These are phyloP conservation scores for Nomada hirtipes DNA, from an alignment of 2,888 invertebrate species.

Conservation along the genomic window DNA sequence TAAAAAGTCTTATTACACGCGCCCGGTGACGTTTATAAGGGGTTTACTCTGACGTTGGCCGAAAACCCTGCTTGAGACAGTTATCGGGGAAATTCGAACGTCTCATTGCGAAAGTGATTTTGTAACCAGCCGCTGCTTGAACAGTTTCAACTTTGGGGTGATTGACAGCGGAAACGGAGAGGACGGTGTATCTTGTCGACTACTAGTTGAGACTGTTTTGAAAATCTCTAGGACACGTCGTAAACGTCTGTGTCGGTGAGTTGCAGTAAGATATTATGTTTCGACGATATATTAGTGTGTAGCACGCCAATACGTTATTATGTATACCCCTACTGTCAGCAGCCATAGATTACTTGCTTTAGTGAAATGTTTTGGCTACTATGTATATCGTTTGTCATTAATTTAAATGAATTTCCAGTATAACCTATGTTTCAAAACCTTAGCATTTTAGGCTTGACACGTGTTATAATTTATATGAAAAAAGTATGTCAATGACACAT, in stretches of 20 bases:
- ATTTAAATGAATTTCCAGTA: neutral
- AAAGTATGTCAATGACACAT: too few species aligned
- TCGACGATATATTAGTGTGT: too few species aligned
- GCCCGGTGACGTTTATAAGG: conserved; percentile 42
- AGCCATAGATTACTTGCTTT: neutral
- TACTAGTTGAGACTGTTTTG: conserved; percentile 7
- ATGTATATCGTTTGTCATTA: neutral
- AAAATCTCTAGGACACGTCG: neutral
- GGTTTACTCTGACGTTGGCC: conserved; percentile 8
- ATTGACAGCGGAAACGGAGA: conserved; percentile 26
- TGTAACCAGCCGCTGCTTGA: conserved; percentile 8
- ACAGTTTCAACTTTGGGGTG: conserved; percentile 9
- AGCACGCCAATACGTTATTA: too few species aligned
- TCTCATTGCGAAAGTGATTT: conserved; percentile 25
- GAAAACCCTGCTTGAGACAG: conserved; percentile 6
- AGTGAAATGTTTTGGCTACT: neutral
- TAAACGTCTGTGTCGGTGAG: conserved; percentile 30
- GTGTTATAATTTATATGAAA: neutral
- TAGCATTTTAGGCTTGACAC: neutral
- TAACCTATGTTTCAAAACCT: neutral
- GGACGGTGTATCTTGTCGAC: neutral
- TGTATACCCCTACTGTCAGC: neutral
- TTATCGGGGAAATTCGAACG: neutral
- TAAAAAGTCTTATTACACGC: conserved; percentile 2
- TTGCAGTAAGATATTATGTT: neutral